phyloP scores from a whole-genome alignment of 23 tunicate genomes.

The Ascidia mentula region DNA sequence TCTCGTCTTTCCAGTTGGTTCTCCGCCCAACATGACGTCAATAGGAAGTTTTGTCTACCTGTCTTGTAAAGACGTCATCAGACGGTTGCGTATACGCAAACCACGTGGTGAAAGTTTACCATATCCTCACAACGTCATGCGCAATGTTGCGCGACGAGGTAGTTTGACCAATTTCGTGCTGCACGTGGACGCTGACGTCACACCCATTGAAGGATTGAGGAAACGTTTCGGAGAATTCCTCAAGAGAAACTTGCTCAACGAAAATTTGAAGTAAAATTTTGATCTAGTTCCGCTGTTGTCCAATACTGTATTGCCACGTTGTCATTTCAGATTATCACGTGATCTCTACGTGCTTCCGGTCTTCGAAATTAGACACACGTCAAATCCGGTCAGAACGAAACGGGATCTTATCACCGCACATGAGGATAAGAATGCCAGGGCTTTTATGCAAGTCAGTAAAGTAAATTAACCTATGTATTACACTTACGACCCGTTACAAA shows the following conservation, averaged over 20 bases:
- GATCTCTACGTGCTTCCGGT: slow-evolving; percentile 60
- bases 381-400: slow-evolving; percentile 12
- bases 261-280: background rate
- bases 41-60: slow-evolving; percentile 71
- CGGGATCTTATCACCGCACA: slow-evolving; percentile 30
- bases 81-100: slow-evolving; percentile 38
- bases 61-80: slow-evolving; percentile 78
- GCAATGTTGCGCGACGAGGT: slow-evolving; percentile 79
- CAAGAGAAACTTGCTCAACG: background rate
- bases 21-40: slow-evolving; percentile 54
- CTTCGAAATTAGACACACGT: slow-evolving; percentile 56
- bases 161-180: slow-evolving; percentile 57
- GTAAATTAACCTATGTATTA: no score
- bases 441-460: slow-evolving; percentile 58
- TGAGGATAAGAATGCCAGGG: slow-evolving; percentile 52
- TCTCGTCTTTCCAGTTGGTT: slow-evolving; percentile 38
- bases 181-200: slow-evolving; percentile 64
- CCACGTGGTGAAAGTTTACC: background rate
- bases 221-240: slow-evolving; percentile 30
- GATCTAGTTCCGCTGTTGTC: background rate
- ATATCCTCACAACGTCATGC: slow-evolving; percentile 90
- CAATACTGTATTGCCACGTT: background rate
- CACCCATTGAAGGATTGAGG: slow-evolving; percentile 58
- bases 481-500: no score
- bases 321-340: background rate